phyloP scores from a whole-genome alignment of 2,888 invertebrate genomes.

The Tenthredo mesomela region DNA sequence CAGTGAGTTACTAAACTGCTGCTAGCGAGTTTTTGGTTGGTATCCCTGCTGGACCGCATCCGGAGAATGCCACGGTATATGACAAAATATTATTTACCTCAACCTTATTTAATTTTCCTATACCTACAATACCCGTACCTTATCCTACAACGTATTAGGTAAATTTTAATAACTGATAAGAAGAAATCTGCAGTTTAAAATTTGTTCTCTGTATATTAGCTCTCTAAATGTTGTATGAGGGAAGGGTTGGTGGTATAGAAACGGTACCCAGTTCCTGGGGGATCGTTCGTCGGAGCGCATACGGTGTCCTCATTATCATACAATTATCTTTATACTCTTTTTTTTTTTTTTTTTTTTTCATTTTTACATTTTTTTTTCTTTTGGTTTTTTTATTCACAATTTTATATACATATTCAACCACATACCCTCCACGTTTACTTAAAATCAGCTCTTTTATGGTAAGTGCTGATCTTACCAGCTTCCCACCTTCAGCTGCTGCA shows the following conservation, averaged over 20 bases:
- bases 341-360: slow-evolving; percentile 57
- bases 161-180: slow-evolving; percentile 15
- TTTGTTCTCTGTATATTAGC: not conserved
- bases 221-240: not conserved
- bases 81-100: too few species aligned
- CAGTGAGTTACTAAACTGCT: too few species aligned
- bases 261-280: slow-evolving; percentile 58
- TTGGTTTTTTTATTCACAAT: slow-evolving; percentile 40
- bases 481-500: not conserved
- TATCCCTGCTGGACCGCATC: too few species aligned
- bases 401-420: slow-evolving; percentile 1
- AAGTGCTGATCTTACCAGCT: slow-evolving; percentile 47
- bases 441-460: slow-evolving; percentile 43
- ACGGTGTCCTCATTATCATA: slow-evolving; percentile 70
- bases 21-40: too few species aligned
- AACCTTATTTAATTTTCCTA: too few species aligned
- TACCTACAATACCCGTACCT: too few species aligned
- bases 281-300: slow-evolving; percentile 65
- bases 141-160: not conserved
- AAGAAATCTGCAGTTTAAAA: not conserved
- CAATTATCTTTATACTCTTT: slow-evolving; percentile 71
- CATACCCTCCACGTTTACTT: slow-evolving; percentile 29
- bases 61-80: too few species aligned
- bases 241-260: slow-evolving; percentile 58
- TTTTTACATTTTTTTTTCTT: too few species aligned